phyloP scores from a whole-genome alignment of 2,888 invertebrate species.

The Pachliopta kotzebuea region DNA sequence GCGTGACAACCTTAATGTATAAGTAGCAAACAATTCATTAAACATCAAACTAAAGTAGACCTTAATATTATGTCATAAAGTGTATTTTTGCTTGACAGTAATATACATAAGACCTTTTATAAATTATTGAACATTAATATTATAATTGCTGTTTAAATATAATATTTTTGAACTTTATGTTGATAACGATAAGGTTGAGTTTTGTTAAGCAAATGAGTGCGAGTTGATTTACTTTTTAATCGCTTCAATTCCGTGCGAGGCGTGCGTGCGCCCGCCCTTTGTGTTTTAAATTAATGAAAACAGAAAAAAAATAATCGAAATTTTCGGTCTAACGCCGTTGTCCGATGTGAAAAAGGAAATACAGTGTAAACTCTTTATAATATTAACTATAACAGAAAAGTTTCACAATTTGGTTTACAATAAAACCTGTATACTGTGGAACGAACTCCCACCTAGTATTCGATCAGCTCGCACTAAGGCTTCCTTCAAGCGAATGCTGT shows the following conservation, averaged over 20 bases:
- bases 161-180: neutral
- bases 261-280: conserved; percentile 27
- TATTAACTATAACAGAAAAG: conserved; percentile 2
- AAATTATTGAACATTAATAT: conserved; percentile 37
- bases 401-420: neutral
- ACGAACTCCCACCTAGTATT: too few species aligned
- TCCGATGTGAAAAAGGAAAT: conserved; percentile 11
- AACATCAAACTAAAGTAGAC: conserved; percentile 8
- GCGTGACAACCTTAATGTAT: neutral
- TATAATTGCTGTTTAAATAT: conserved; percentile 40
- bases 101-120: conserved; percentile 13
- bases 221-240: conserved; percentile 15
- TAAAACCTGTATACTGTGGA: too few species aligned
- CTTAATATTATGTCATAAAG: neutral
- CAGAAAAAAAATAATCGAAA: conserved; percentile 26
- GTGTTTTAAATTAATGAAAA: conserved; percentile 17
- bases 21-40: neutral
- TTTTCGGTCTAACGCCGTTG: conserved; percentile 16
- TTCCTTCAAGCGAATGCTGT: too few species aligned
- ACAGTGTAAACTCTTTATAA: too few species aligned
- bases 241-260: conserved; percentile 21
- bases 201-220: neutral
- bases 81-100: conserved; percentile 18
- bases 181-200: neutral
- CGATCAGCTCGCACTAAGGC: too few species aligned